Evolutionary conservation across 2,888 invertebrate genomes (phyloP).

Genomic region (Eupithecia vulgata): DNA sequence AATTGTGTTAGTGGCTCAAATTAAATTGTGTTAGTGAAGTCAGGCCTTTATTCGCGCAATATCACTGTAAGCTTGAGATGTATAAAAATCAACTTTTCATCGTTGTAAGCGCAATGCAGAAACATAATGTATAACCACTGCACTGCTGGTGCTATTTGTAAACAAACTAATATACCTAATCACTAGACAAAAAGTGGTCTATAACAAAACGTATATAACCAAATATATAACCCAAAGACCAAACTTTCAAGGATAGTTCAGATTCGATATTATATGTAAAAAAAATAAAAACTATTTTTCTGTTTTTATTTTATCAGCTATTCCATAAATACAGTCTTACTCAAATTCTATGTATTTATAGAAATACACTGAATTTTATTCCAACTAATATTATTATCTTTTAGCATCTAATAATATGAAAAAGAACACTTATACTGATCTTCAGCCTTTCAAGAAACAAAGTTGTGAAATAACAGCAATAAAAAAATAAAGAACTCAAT

Average conservation of each 20-base stretch:
- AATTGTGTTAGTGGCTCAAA: too few species aligned
- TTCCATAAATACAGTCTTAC: background rate
- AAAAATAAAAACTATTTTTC: too few species aligned
- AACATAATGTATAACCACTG: constrained; percentile 4
- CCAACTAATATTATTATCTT: too few species aligned
- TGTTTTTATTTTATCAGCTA: background rate
- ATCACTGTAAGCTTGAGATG: constrained; percentile 15
- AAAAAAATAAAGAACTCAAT: background rate
- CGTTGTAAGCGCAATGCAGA: constrained; percentile 34
- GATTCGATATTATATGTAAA: too few species aligned
- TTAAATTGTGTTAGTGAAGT: background rate
- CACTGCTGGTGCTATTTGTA: background rate
- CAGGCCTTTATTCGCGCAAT: constrained; percentile 14
- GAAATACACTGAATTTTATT: too few species aligned
- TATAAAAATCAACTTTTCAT: constrained; percentile 22
- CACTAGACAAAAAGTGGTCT: background rate
- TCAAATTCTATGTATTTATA: too few species aligned
- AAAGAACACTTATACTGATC: background rate
- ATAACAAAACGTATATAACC: background rate
- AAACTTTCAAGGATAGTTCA: background rate
- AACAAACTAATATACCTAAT: background rate
- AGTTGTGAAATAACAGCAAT: background rate
- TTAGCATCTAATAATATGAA: background rate
- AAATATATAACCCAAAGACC: background rate
- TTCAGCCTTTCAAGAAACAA: background rate